Evolutionary conservation across 2,888 invertebrate genomes (phyloP), one percentile per base, ranked within the genome.

Genomic region (Colletes collaris): DNA sequence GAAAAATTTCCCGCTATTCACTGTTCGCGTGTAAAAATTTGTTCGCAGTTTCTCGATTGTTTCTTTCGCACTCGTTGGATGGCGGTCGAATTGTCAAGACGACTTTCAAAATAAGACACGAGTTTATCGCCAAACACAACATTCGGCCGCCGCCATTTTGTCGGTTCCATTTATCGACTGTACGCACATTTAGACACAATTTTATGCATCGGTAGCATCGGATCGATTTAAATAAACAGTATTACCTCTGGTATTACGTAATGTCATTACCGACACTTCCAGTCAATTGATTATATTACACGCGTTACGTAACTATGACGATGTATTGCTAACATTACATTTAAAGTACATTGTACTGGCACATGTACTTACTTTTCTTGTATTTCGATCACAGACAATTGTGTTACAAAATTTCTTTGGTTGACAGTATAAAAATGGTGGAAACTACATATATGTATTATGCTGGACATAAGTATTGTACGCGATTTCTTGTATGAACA

Each of bases 111-210:
- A 55, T n/a, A 37, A 69, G 13, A 75, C 58, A 56, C 58, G 16
- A 71, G 46, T 19, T 35, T 53, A 35, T 66, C 69, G 63, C 70
- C 69, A 83, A 78, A 69, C 69, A 69, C 58, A 76, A 79, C 69
- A 78, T 65, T 79, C 58, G 53, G 16, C 11, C 37, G 73, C 53
- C 81, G 85, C 85, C 85, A 85, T 85, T 85, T 85, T 85, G 62
- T 46, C 11, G 52, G 68, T 65, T 69, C 76, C 72, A 63, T 73
- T 83, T 83, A 83, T 83, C 83, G 83, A 83, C 83, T 75, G 83
- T 77, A 77, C 66, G 63, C 72, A 59, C 63, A 64, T 83, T 82
- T 83, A 70, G 37, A 27, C 40, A 44, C 75, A 67, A 73, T 82
- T 74, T 72, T 62, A 68, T 59, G 72, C 82, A 59, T 72, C 74